phyloP scores from a whole-genome alignment of 2,113 vertebrate species.

The Craseonycteris thonglongyai region DNA sequence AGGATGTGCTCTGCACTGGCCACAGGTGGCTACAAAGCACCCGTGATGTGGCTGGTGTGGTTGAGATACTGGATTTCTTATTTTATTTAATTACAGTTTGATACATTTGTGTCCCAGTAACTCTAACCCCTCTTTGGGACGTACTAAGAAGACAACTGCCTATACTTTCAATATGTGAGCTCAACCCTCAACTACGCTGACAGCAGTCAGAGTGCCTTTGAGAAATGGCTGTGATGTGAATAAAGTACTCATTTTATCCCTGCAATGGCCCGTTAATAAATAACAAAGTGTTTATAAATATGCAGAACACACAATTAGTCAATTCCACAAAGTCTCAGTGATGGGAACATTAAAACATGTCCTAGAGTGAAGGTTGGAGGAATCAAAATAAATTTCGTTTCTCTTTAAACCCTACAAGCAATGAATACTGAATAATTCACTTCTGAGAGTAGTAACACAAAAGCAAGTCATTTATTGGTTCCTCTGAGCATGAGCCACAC shows the following conservation, averaged over 20 bases:
- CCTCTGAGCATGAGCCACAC: slow-evolving; percentile 55
- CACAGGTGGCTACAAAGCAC: background rate
- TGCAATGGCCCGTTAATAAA: slow-evolving; percentile 78
- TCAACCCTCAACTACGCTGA: slow-evolving; percentile 59
- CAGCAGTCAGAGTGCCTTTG: slow-evolving; percentile 52
- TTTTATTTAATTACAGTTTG: background rate
- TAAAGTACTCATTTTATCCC: slow-evolving; percentile 76
- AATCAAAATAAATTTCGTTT: slow-evolving; percentile 70
- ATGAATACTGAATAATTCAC: slow-evolving; percentile 72
- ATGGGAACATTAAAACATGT: slow-evolving; percentile 67
- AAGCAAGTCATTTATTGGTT: slow-evolving; percentile 71
- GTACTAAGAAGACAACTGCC: slow-evolving; percentile 32
- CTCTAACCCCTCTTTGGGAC: background rate
- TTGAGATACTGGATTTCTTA: background rate
- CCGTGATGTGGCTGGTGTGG: no score
- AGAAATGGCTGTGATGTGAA: slow-evolving; percentile 62
- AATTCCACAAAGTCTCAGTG: slow-evolving; percentile 70
- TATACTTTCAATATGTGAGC: slow-evolving; percentile 4
- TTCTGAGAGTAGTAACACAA: slow-evolving; percentile 68
- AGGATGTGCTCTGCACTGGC: no score
- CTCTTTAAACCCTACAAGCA: slow-evolving; percentile 70
- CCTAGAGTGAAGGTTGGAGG: slow-evolving; percentile 57
- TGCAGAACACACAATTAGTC: slow-evolving; percentile 81
- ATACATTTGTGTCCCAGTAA: background rate
- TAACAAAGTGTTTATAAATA: slow-evolving; percentile 81